These are phyloP conservation scores for Gavialis gangeticus DNA, from an alignment of 2,113 vertebrate species.

Conservation along the genomic window DNA sequence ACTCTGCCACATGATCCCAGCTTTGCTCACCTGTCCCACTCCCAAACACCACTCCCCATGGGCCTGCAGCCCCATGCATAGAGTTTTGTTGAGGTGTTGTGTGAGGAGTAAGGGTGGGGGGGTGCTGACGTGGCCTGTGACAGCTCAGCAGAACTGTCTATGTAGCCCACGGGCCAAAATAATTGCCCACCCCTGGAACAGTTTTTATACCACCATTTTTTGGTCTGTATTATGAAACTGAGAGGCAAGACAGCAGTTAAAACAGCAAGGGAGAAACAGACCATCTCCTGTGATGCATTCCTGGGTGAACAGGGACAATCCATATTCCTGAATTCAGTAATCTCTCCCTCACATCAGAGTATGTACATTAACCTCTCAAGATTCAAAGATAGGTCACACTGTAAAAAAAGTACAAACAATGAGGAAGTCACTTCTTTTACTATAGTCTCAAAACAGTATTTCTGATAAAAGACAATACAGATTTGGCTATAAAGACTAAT, in stretches of 20 bases:
- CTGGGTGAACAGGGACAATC: background rate
- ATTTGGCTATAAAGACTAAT: background rate
- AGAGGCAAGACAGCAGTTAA: background rate
- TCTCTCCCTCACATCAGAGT: background rate
- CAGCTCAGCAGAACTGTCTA: no score
- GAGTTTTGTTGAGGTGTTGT: no score
- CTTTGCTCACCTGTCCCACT: no score
- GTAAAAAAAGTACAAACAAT: background rate
- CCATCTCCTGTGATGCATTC: background rate
- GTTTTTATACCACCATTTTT: background rate
- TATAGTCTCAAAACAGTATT: background rate
- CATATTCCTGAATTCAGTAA: background rate
- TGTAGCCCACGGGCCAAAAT: no score
- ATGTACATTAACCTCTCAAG: background rate
- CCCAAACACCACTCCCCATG: no score
- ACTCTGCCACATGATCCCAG: no score
- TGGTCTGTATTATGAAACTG: background rate
- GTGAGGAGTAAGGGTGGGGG: no score
- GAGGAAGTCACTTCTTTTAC: background rate
- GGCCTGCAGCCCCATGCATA: no score
- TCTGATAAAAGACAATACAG: background rate
- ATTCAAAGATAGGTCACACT: background rate
- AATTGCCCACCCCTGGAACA: no score
- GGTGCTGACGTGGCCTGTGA: no score
- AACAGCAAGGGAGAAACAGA: background rate